Percentiles rank a stretch among this genome's conserved stretches.
Evolutionary conservation across 2,888 invertebrate species (phyloP).

Genomic region (Drosophila buzzatii): DNA sequence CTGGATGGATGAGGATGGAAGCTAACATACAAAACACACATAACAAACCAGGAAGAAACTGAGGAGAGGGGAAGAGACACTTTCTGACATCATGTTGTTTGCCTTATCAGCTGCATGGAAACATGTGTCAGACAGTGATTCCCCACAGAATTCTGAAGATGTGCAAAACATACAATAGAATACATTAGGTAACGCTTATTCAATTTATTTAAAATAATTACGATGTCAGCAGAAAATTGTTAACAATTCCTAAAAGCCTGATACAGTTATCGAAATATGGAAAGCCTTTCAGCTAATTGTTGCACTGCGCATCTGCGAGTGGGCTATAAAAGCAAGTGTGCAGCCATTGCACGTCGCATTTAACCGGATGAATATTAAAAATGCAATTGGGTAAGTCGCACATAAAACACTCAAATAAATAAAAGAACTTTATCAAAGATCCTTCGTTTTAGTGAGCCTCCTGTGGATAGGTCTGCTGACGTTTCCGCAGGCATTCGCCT

Average conservation of each 20-base stretch:
- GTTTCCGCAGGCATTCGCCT: conserved; percentile 51
- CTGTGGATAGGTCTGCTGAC: conserved; percentile 64
- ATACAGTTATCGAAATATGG: conserved; percentile 6
- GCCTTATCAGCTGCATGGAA: conserved; percentile 1
- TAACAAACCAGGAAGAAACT: neutral
- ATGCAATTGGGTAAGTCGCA: conserved; percentile 66
- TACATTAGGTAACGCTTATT: conserved; percentile 1
- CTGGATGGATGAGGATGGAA: too few relatives aligned
- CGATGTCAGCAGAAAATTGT: conserved; percentile 34
- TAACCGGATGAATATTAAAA: conserved; percentile 37
- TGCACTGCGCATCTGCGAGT: neutral
- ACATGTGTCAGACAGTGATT: conserved; percentile 30
- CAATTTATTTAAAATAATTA: conserved; percentile 52
- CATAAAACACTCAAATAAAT: neutral
- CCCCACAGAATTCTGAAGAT: conserved; percentile 7
- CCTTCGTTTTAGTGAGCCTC: conserved; percentile 37
- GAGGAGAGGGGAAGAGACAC: neutral
- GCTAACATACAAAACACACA: neutral
- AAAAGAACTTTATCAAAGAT: neutral
- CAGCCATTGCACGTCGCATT: conserved; percentile 33
- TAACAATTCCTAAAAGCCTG: conserved; percentile 5
- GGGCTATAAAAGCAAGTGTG: conserved; percentile 55
- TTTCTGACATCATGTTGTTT: neutral
- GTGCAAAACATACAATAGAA: conserved; percentile 8
- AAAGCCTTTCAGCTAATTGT: conserved; percentile 50